Evolutionary conservation across 2,888 invertebrate genomes (phyloP), one percentile per base, ranked within the genome.

Genomic region (Leucophora obtusa): DNA sequence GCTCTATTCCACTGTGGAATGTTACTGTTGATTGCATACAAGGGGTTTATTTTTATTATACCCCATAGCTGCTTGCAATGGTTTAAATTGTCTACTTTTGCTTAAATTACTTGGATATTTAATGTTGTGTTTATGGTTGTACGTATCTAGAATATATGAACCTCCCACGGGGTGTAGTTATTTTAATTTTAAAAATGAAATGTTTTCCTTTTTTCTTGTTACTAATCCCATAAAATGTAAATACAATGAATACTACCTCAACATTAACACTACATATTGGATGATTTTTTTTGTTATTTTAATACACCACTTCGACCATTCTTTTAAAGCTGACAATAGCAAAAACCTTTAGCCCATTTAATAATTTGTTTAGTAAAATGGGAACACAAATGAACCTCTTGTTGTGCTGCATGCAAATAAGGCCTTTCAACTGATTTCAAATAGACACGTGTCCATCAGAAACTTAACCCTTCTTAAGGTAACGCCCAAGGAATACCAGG

Each of bases 401-500:
- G 24, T 15, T 73, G 56, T 56, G 7, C 50, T 38, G 21, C 11
- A 50, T 38, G 21, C 11, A 50, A 80, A 63, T 21, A 66, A 24
- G 24, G 24, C 33, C 21, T 59, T 66, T 65, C 54, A 28, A 78
- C 75, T 83, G 79, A 83, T 78, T 86, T 85, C 79, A 85, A 86
- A 85, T 79, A 84, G 89, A 89, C 90, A 89, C 88, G 87, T 89
- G 88, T 90, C 89, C 88, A 89, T 89, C 89, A 89, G 85, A 84
- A 85, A 85, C 87, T 89, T 90, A 89, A 89, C 89, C 90, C 90
- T 90, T 90, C 90, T 90, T 89, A 90, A 90, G 90, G 90, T 90
- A 89, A 90, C 89, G 90, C 90, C 90, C 90, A 90, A 89, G 89
- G 88, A 87, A 81, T 82, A 89, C 84, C 85, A 90, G 89, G 90